phyloP scores from a whole-genome alignment of 2,888 invertebrate genomes.

The Cotesia congregata region DNA sequence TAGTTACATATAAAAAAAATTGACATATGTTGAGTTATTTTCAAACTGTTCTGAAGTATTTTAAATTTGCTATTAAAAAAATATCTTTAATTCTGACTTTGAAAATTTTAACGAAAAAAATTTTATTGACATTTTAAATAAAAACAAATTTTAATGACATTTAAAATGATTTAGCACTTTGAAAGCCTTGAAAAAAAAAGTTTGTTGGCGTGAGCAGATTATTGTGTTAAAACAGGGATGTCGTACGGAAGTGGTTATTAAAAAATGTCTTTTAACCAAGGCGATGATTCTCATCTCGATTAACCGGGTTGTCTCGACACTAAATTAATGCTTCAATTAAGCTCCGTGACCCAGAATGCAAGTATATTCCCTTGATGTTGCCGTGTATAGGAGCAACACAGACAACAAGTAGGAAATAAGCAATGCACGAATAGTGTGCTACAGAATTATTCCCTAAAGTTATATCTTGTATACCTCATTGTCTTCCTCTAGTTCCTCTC shows the following conservation, averaged over 20 bases:
- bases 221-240: background rate
- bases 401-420: constrained; percentile 19
- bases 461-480: constrained; percentile 39
- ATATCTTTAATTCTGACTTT: too few species aligned
- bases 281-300: constrained; percentile 26
- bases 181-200: background rate
- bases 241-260: constrained; percentile 1
- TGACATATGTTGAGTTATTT: too few species aligned
- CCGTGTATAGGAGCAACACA: constrained; percentile 3
- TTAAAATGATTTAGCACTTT: too few species aligned
- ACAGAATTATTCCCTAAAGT: constrained; percentile 32
- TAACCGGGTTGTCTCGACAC: constrained; percentile 41
- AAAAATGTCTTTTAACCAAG: background rate
- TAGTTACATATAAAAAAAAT: too few species aligned
- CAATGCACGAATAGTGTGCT: constrained; percentile 25
- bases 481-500: constrained; percentile 20
- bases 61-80: too few species aligned
- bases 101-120: too few species aligned
- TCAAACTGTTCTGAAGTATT: too few species aligned
- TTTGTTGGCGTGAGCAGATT: background rate
- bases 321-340: constrained; percentile 52
- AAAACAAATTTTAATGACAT: too few species aligned
- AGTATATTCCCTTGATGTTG: constrained; percentile 37
- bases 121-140: too few species aligned
- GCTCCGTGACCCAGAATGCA: constrained; percentile 49